A percentile compares a stretch with the other conserved stretches of the same genome.
Conservation (phyloP, 1,140 invertebrate genomes). For the Steinernema khuongi region DNA sequence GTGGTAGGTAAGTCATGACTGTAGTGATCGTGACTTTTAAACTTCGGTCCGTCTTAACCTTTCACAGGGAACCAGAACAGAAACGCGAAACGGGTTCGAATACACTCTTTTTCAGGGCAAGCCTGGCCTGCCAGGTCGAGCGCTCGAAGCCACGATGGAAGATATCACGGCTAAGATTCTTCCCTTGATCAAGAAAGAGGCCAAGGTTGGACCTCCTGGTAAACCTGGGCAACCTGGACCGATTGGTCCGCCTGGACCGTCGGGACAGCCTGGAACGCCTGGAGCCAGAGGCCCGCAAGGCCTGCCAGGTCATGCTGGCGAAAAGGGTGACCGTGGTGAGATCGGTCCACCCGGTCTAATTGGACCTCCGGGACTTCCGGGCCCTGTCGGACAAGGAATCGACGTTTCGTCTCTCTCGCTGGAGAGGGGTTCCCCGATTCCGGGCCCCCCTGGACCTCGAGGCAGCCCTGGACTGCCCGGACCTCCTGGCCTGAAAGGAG, state of each 20-base stretch:
- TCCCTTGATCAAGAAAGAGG: constrained; percentile 37
- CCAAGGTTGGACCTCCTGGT: constrained; percentile 37
- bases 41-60: background rate
- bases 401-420: background rate
- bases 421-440: constrained; percentile 16
- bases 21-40: background rate
- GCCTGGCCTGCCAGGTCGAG: constrained; percentile 19
- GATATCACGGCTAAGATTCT: constrained; percentile 21
- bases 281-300: constrained; percentile 46
- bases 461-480: constrained; percentile 30
- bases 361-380: constrained; percentile 42
- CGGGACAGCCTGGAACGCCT: constrained; percentile 18
- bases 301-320: constrained; percentile 45
- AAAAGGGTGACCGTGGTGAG: constrained; percentile 52
- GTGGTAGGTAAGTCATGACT: background rate
- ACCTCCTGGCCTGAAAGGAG: constrained; percentile 35
- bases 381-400: constrained; percentile 29
- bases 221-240: constrained; percentile 30
- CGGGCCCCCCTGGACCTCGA: constrained; percentile 27
- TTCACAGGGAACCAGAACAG: background rate
- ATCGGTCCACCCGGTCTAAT: constrained; percentile 49
- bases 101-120: constrained; percentile 27
- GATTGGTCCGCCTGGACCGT: constrained; percentile 27
- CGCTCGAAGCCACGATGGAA: constrained; percentile 28
- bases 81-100: constrained; percentile 6